These are phyloP conservation scores for Phataginus tetradactyla DNA, from an alignment of 2,797 vertebrate species.

Conservation along the genomic window DNA sequence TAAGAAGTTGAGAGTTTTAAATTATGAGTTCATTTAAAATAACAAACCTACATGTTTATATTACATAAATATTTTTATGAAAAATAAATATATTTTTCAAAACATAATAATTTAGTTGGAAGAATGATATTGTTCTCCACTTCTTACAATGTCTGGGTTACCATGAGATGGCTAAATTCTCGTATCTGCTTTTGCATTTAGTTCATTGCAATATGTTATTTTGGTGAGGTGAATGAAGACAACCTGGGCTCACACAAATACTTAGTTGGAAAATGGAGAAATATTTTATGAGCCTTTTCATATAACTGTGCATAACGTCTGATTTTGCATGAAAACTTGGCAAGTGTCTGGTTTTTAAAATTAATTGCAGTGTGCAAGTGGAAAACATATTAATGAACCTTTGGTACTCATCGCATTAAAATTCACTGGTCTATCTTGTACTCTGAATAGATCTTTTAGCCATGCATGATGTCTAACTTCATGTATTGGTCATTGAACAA, in stretches of 20 bases:
- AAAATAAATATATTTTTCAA: not conserved
- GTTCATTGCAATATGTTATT: not conserved
- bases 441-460: not conserved
- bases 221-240: not conserved
- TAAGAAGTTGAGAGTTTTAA: not conserved
- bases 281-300: not conserved
- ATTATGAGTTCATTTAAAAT: not conserved
- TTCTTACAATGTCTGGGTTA: not conserved
- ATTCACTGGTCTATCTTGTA: not conserved
- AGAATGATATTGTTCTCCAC: not conserved
- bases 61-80: not conserved
- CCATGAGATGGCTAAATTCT: not conserved
- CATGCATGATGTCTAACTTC: not conserved
- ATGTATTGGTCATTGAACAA: not conserved
- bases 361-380: not conserved
- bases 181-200: not conserved
- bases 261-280: not conserved
- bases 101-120: not conserved
- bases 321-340: not conserved
- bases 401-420: not conserved
- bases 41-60: not conserved
- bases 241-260: not conserved
- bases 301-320: not conserved
- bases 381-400: not conserved
- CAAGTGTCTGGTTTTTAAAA: not conserved